Evolutionary conservation across 2,113 vertebrate species (phyloP).

Genomic region (Bubo scandiacus): DNA sequence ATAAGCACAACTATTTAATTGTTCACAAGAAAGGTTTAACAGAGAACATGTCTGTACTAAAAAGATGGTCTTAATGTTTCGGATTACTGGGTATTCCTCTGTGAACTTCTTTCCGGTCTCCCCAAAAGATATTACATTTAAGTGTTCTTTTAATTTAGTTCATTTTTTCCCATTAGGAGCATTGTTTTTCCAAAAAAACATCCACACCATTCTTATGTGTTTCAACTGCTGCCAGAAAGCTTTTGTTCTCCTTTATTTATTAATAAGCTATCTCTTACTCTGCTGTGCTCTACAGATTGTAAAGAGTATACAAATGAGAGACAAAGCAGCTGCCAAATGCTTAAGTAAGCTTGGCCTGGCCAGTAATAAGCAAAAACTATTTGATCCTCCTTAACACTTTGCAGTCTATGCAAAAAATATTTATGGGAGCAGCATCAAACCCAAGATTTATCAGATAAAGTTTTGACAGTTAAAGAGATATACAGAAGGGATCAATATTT

Average conservation of each 20-base stretch:
- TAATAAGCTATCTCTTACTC: constrained; percentile 8
- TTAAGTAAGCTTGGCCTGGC: neutral
- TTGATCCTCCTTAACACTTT: constrained; percentile 1
- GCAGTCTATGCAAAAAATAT: neutral
- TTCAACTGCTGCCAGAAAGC: neutral
- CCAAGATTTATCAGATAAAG: neutral
- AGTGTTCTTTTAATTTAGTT: neutral
- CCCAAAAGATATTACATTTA: neutral
- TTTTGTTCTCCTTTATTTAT: constrained; percentile 8
- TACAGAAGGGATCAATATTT: neutral
- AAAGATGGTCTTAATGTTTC: neutral
- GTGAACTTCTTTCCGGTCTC: neutral
- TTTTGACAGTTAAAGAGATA: neutral
- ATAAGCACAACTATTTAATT: neutral
- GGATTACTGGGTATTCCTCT: neutral
- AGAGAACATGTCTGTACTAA: neutral
- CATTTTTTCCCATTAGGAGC: neutral
- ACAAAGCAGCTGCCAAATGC: constrained; percentile 6
- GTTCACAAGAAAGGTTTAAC: neutral
- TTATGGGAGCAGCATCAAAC: neutral
- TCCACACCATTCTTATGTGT: neutral
- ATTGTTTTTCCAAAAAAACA: fast-evolving
- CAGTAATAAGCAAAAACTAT: neutral
- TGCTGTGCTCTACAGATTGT: neutral
- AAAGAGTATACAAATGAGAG: neutral